Evolutionary conservation across 2,888 invertebrate species (phyloP).

Genomic region (Sminthurides aquaticus): DNA sequence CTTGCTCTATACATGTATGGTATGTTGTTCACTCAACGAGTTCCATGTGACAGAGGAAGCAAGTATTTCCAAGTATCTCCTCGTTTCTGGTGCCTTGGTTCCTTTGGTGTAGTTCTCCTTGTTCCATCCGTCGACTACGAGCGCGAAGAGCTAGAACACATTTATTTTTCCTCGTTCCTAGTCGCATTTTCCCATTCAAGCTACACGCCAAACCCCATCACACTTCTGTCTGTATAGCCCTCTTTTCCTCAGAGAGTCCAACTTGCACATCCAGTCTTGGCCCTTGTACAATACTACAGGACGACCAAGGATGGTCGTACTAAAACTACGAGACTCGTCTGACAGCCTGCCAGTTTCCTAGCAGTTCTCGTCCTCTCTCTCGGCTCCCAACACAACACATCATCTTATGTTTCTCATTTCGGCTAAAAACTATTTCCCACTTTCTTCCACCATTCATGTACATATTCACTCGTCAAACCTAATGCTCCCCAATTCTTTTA

Average conservation of each 20-base stretch:
- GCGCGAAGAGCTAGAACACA: not conserved
- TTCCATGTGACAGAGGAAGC: too few species aligned
- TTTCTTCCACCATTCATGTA: not conserved
- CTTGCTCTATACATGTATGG: not conserved
- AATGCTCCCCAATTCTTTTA: too few species aligned
- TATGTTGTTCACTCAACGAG: not conserved
- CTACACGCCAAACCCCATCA: not conserved
- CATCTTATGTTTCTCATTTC: not conserved
- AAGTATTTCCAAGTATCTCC: too few species aligned
- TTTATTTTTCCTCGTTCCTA: not conserved
- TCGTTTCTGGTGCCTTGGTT: too few species aligned
- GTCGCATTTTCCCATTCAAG: not conserved
- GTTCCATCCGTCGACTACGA: too few species aligned
- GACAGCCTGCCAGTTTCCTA: not conserved
- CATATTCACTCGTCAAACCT: not conserved
- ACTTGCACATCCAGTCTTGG: too few species aligned
- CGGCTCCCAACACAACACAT: too few species aligned
- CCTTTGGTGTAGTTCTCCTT: too few species aligned
- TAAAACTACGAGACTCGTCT: not conserved
- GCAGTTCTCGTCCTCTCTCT: too few species aligned
- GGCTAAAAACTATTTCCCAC: not conserved
- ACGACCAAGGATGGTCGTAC: not conserved
- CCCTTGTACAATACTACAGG: too few species aligned
- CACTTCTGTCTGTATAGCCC: not conserved
- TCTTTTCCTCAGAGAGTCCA: too few species aligned